Percentiles rank a stretch among this genome's conserved stretches.
Evolutionary conservation across 2,113 vertebrate genomes (phyloP).

Genomic region (Limnothrissa miodon): DNA sequence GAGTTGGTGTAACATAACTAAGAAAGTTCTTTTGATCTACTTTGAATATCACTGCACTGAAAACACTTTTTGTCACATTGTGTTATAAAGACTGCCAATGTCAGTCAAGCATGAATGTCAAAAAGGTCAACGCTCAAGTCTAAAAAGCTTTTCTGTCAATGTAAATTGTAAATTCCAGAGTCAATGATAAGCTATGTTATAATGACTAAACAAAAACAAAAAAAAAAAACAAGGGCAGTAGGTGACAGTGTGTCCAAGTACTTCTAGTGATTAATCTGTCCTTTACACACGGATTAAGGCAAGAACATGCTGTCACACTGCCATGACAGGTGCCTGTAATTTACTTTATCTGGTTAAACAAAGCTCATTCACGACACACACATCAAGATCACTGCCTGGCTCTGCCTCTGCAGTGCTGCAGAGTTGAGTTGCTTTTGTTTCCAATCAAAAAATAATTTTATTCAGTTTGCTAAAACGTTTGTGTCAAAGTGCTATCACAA

Average conservation of each 20-base stretch:
- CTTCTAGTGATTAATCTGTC: constrained; percentile 1
- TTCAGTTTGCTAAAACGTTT: neutral
- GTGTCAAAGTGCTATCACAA: neutral
- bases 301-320: constrained; percentile 37
- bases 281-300: constrained; percentile 49
- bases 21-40: neutral
- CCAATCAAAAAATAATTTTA: neutral
- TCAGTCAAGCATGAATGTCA: neutral
- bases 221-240: neutral
- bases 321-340: constrained; percentile 14
- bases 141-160: no score
- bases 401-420: neutral
- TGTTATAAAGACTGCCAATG: neutral
- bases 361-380: neutral
- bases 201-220: constrained; percentile 5
- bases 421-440: neutral
- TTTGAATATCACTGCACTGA: neutral
- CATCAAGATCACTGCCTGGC: neutral
- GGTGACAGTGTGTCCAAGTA: neutral
- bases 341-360: constrained; percentile 5
- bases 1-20: neutral
- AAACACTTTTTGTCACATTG: neutral
- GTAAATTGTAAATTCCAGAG: no score
- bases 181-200: neutral
- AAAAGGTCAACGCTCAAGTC: neutral